A percentile compares a stretch with the other conserved stretches of the same genome.
Evolutionary conservation across 2,113 vertebrate species (phyloP).

Genomic region (Nycticryphes semicollaris): DNA sequence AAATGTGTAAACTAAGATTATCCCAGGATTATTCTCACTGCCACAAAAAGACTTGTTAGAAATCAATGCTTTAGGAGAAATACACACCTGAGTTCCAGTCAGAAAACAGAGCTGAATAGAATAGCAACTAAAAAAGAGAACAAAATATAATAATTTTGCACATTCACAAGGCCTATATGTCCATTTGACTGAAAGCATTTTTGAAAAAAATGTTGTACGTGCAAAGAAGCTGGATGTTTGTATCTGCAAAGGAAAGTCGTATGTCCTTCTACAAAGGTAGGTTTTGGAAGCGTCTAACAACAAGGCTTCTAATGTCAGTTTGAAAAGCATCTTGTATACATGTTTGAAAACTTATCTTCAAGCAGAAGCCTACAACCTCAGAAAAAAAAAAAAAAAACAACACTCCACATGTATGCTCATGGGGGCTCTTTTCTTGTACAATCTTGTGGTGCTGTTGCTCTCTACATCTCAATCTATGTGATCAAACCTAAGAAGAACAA

Average conservation of each 20-base stretch:
- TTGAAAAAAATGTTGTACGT: background rate
- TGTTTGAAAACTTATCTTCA: background rate
- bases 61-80: background rate
- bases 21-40: background rate
- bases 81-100: background rate
- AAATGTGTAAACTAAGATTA: conserved; percentile 10
- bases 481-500: background rate
- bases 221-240: background rate
- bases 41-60: background rate
- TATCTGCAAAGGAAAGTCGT: background rate
- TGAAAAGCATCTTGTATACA: background rate
- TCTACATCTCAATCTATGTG: background rate
- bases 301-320: background rate
- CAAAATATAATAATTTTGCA: background rate
- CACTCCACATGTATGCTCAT: background rate
- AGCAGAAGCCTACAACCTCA: background rate
- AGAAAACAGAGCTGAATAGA: background rate
- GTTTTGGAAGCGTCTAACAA: background rate
- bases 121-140: background rate
- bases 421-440: background rate
- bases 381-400: background rate
- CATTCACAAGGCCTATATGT: background rate
- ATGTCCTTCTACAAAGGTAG: background rate
- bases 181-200: background rate
- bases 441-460: background rate